These are phyloP conservation scores for Protonibea diacanthus DNA, from an alignment of 2,797 vertebrate species.

Conservation along the genomic window DNA sequence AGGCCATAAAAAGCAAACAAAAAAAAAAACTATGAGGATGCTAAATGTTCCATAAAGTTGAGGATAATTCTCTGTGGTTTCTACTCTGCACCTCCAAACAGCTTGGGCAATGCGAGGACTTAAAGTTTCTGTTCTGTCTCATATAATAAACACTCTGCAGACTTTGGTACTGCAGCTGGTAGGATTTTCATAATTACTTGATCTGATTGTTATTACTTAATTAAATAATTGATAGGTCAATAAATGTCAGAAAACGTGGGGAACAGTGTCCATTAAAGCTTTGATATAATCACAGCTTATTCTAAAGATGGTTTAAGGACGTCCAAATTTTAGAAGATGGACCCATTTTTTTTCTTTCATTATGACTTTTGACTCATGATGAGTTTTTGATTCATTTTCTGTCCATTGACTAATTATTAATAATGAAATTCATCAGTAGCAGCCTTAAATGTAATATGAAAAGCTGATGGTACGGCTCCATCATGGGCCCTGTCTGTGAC, in stretches of 20 bases:
- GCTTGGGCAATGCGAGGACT: background rate
- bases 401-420: background rate
- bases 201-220: too few relatives aligned
- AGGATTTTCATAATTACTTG: background rate
- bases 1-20: too few relatives aligned
- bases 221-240: too few relatives aligned
- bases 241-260: too few relatives aligned
- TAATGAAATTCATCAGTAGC: background rate
- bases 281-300: too few relatives aligned
- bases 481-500: conserved; percentile 34
- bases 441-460: background rate
- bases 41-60: too few relatives aligned
- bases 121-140: background rate
- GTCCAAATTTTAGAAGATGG: background rate
- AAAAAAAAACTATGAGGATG: too few relatives aligned
- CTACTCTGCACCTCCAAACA: background rate
- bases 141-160: background rate
- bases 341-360: background rate
- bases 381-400: background rate
- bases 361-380: background rate
- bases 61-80: background rate
- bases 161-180: background rate
- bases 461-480: conserved; percentile 21
- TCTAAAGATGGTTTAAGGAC: too few relatives aligned
- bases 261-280: too few relatives aligned